Evolutionary conservation across 2,797 vertebrate species (phyloP), one percentile per base, ranked within the genome.

Genomic region (Enteromius paludinosus): DNA sequence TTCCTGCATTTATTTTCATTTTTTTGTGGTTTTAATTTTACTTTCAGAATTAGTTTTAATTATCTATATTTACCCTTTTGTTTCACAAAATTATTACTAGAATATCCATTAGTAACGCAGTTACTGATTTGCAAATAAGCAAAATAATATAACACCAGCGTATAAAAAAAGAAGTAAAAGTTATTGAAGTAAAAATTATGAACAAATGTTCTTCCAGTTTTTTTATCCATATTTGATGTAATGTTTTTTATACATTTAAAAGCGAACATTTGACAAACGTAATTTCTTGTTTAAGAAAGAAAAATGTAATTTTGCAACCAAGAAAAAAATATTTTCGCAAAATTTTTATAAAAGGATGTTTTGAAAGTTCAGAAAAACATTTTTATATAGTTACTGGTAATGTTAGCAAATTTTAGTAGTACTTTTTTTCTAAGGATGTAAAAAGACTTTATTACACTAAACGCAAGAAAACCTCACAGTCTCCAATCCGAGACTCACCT

Each of bases 401-500:
- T 47, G 45, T 47, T 47, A 47, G 45, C 45, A 47, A 5, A 49
- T 15, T 49, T 49, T 49, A 18, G 17, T 49, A 18, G 5, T 15
- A 18, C 17, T 49, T 18, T 49, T 47, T 18, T 41, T 47, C 17
- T 17, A 23, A 12, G 11, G n/a, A 56, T 1, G n/a, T 12, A 23
- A 56, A 23, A 23, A 25, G 3, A 25, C 9, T 4, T 56, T 59
- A n/a, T 25, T 59, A 25, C 54, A 23, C n/a, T 11, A 66, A 38
- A 66, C 11, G 33, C 64, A 41, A n/a, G 33, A 35, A 20, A 35
- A 38, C 65, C 7, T 23, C 18, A 38, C n/a, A 52, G 3, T 68
- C 47, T 11, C 14, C 18, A 69, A 43, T 8, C 18, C 12, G 20
- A 62, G 33, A 62, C 82, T 74, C 25, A 98, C 98, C 98, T 96